phyloP scores from a whole-genome alignment of 2,888 invertebrate species.

The Plagodis dolabraria region DNA sequence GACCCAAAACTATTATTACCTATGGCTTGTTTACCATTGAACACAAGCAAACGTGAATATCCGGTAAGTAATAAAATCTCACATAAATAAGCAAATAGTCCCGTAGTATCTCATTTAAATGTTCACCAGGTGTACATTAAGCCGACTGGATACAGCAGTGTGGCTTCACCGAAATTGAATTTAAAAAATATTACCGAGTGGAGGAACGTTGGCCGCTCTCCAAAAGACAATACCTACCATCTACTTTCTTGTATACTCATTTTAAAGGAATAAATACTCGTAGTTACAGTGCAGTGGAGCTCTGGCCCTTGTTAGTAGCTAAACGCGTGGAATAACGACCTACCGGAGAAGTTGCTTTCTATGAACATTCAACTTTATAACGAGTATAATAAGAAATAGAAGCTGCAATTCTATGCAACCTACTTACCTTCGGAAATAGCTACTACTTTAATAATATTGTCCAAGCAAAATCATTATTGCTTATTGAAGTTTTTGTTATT shows the following conservation, averaged over 20 bases:
- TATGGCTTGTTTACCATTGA: slow-evolving; percentile 5
- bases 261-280: slow-evolving; percentile 73
- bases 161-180: slow-evolving; percentile 83
- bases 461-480: too few relatives aligned
- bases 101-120: slow-evolving; percentile 77
- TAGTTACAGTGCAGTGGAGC: slow-evolving; percentile 48
- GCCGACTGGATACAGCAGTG: slow-evolving; percentile 76
- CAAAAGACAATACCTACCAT: slow-evolving; percentile 77
- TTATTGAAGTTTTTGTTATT: too few relatives aligned
- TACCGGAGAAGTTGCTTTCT: slow-evolving; percentile 28
- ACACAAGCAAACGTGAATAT: slow-evolving; percentile 31
- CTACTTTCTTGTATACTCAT: slow-evolving; percentile 75
- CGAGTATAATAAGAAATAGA: slow-evolving; percentile 7
- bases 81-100: slow-evolving; percentile 63
- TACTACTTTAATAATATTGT: neutral
- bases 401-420: slow-evolving; percentile 9
- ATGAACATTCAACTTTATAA: slow-evolving; percentile 21
- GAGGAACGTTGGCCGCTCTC: slow-evolving; percentile 77
- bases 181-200: slow-evolving; percentile 83
- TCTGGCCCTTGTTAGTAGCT: slow-evolving; percentile 58
- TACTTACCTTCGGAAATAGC: neutral
- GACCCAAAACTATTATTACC: neutral
- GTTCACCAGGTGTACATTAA: slow-evolving; percentile 83
- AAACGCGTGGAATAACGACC: slow-evolving; percentile 47
- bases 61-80: slow-evolving; percentile 56